Conservation (phyloP, 2,113 vertebrate genomes). For the Girardinichthys multiradiatus region DNA sequence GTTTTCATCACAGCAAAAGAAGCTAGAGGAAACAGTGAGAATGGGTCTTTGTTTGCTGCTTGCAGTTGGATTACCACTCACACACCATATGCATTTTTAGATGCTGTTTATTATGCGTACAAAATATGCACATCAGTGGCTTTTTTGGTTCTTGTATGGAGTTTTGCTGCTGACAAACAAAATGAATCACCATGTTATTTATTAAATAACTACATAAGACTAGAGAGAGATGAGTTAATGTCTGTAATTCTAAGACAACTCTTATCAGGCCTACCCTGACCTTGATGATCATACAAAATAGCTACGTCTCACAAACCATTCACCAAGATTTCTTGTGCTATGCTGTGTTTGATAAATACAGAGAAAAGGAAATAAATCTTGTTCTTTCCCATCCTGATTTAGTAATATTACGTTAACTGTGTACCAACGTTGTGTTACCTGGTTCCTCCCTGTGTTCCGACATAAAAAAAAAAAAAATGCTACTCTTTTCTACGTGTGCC, state of each 20-base stretch:
- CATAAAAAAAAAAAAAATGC: not conserved
- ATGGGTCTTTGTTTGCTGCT: no score
- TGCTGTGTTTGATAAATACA: not conserved
- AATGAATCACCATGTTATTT: not conserved
- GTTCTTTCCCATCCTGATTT: not conserved
- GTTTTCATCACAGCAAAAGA: no score
- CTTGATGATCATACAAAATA: conserved; percentile 3
- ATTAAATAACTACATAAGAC: not conserved
- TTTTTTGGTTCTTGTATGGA: not conserved
- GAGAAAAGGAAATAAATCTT: not conserved
- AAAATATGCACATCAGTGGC: not conserved
- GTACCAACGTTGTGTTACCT: conserved; percentile 10
- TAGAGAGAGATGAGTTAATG: not conserved
- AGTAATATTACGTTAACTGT: not conserved
- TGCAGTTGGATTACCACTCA: no score
- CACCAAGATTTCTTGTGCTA: not conserved
- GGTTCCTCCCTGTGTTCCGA: conserved; percentile 4
- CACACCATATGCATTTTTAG: no score
- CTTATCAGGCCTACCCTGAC: not conserved
- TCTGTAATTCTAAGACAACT: not conserved
- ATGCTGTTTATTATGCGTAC: no score
- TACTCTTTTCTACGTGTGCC: conserved; percentile 1
- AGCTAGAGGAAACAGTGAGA: no score
- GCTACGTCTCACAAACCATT: not conserved
- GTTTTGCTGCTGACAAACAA: not conserved